phyloP scores from a whole-genome alignment of 2,113 vertebrate genomes.

The Sprattus sprattus region DNA sequence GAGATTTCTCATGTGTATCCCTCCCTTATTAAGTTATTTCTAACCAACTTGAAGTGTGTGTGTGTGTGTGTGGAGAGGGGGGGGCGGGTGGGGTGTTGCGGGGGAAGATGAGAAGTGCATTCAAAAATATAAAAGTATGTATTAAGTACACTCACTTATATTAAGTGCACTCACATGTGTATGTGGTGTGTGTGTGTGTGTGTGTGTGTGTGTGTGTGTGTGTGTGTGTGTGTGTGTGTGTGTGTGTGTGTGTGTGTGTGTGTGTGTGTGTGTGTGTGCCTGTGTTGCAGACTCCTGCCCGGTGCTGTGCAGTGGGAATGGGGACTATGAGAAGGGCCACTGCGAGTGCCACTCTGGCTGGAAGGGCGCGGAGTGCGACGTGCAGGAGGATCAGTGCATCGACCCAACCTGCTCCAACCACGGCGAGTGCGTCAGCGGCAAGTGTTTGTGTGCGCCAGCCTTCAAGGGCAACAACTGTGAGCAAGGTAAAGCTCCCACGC shows the following conservation, averaged over 20 bases:
- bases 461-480: conserved; percentile 86
- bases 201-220: conserved; percentile 1
- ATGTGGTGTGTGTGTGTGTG: not conserved
- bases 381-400: conserved; percentile 83
- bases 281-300: conserved; percentile 74
- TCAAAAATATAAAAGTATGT: too few relatives aligned
- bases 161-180: too few relatives aligned
- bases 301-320: conserved; percentile 82
- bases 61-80: too few relatives aligned
- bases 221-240: not conserved
- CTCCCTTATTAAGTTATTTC: too few relatives aligned
- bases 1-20: too few relatives aligned
- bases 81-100: too few relatives aligned
- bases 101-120: too few relatives aligned
- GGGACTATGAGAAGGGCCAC: conserved; percentile 84
- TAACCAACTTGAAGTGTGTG: too few relatives aligned
- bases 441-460: conserved; percentile 81
- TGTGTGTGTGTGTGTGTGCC: conserved; percentile 23
- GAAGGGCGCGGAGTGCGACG: conserved; percentile 84
- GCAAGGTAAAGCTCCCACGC: conserved; percentile 70
- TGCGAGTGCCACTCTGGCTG: conserved; percentile 81
- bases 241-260: not conserved
- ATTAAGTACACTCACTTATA: too few relatives aligned
- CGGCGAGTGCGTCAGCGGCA: conserved; percentile 80
- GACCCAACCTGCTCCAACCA: conserved; percentile 85